These are phyloP conservation scores for Prionailurus viverrinus DNA, from an alignment of 2,113 vertebrate genomes.

Conservation along the genomic window DNA sequence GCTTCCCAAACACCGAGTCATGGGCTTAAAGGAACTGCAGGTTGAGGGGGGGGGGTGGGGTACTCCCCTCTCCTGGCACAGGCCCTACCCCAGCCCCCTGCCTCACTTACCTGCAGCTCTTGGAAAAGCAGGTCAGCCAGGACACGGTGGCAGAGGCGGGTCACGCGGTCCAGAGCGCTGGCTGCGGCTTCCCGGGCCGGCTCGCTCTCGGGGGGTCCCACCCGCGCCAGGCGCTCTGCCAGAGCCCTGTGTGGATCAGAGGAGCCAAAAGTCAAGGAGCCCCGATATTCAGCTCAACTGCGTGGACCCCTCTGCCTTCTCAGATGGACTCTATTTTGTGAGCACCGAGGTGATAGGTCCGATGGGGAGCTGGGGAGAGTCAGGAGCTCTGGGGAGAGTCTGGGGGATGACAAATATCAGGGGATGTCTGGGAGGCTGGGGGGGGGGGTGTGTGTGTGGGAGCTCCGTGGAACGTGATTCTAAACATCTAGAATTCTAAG, in stretches of 20 bases:
- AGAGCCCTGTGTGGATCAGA: slow-evolving; percentile 85
- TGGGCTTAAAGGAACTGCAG: not conserved
- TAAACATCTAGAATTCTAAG: not conserved
- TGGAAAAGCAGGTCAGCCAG: slow-evolving; percentile 90
- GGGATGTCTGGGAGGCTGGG: not conserved
- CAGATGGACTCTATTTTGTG: not conserved
- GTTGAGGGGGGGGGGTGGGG: not conserved
- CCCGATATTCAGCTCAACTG: not conserved
- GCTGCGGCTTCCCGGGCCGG: slow-evolving; percentile 88
- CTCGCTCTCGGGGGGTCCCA: slow-evolving; percentile 88
- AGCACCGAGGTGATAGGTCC: not conserved
- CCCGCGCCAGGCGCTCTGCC: slow-evolving; percentile 88
- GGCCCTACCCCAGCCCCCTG: accelerated
- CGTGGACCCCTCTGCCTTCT: not conserved
- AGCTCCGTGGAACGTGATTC: not conserved
- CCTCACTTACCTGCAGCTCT: slow-evolving; percentile 90
- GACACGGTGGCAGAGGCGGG: slow-evolving; percentile 89
- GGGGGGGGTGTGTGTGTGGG: too few species aligned
- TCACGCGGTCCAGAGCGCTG: slow-evolving; percentile 89
- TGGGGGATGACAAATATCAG: not conserved
- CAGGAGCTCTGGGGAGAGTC: not conserved
- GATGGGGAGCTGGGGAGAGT: not conserved
- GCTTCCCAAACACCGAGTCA: slow-evolving; percentile 42
- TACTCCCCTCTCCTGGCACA: not conserved
- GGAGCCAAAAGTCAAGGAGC: not conserved